Conservation (phyloP, 2,113 vertebrate genomes). For the Pogonocichla stellata region DNA sequence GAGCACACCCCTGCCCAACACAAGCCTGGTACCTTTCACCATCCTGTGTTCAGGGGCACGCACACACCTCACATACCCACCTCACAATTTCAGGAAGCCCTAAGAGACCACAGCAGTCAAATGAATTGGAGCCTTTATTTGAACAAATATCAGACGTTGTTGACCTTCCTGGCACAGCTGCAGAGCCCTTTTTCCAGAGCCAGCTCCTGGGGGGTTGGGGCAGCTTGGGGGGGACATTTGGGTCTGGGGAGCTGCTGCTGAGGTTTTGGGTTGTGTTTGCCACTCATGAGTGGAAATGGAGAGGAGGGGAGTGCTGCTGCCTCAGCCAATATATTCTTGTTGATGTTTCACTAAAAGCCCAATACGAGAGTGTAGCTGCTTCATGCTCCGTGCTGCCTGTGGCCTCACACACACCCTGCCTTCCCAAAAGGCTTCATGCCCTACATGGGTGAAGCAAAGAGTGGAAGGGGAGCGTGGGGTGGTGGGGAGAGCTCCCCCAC, state of each 20-base stretch:
- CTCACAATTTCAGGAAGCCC: not conserved
- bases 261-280: not conserved
- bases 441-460: not conserved
- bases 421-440: not conserved
- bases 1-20: not conserved
- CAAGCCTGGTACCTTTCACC: not conserved
- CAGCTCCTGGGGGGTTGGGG: not conserved
- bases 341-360: not conserved
- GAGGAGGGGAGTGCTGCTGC: not conserved
- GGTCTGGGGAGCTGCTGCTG: not conserved
- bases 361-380: not conserved
- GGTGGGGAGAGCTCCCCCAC: not conserved
- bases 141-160: not conserved
- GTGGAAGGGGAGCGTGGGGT: fast-evolving
- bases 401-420: fast-evolving
- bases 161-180: not conserved
- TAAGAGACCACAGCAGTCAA: not conserved
- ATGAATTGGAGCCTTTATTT: not conserved
- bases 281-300: fast-evolving
- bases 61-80: fast-evolving
- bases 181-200: not conserved
- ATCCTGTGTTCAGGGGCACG: fast-evolving
- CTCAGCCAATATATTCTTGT: not conserved
- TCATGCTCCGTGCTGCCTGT: fast-evolving
- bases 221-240: not conserved